Conservation (phyloP, 2,797 vertebrate genomes). For the Rhynchotus rufescens region DNA sequence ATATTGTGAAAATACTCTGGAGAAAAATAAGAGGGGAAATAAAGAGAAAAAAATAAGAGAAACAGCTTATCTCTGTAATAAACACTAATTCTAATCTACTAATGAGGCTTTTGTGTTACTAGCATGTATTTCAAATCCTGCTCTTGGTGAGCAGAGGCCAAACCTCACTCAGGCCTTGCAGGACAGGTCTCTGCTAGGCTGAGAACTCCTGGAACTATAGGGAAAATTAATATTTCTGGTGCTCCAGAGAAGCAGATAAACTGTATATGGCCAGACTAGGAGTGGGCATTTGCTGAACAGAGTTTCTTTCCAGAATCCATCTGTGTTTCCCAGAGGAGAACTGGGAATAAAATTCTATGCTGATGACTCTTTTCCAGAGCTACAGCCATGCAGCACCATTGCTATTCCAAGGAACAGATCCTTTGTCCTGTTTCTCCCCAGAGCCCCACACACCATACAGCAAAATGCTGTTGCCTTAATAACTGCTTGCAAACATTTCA, state of each 20-base stretch:
- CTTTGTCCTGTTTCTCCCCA: not conserved
- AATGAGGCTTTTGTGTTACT: not conserved
- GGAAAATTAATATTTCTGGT: not conserved
- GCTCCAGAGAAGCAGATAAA: not conserved
- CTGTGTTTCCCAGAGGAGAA: not conserved
- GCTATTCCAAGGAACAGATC: not conserved
- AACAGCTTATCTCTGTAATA: not conserved
- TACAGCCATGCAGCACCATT: not conserved
- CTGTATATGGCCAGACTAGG: rapidly evolving
- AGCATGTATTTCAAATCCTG: not conserved
- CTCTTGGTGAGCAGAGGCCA: rapidly evolving
- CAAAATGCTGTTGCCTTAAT: not conserved
- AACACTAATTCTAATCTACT: not conserved
- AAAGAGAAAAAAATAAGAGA: not conserved
- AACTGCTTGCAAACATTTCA: not conserved
- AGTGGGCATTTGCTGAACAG: rapidly evolving
- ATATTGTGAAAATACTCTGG: not conserved
- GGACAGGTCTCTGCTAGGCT: not conserved
- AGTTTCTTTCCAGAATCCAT: not conserved
- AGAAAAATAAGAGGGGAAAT: rapidly evolving
- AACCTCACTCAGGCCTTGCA: not conserved
- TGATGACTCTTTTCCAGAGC: not conserved
- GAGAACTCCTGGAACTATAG: not conserved
- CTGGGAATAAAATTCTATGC: not conserved
- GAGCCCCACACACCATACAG: not conserved